Base-by-base conservation (phyloP, 35 echinoderm and acorn worm species). In the Anneissia japonica region DNA sequence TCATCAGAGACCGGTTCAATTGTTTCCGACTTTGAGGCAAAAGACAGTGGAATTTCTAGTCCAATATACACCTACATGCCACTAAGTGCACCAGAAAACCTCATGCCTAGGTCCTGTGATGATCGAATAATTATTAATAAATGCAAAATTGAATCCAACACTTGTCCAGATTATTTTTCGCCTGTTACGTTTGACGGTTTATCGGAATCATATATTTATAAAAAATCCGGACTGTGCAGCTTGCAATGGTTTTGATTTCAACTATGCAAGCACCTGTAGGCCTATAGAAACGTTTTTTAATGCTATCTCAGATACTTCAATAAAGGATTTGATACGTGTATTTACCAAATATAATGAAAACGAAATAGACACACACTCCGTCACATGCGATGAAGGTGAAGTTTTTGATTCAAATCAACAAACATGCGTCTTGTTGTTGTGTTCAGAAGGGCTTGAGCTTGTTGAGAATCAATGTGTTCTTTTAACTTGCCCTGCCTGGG, bases 331-430 rank as follows among this genome's bases (percentile, higher is more conserved):
- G 19, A 41, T 39, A 32, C 12, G 30, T 19, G 55, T 30, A 35
- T 32, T 43, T 10, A 13, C 19, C 6, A 64, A 78, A 14, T 37
- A n/a, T n/a, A n/a, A n/a, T n/a, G n/a, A n/a, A n/a, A n/a, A n/a
- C n/a, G n/a, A n/a, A n/a, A n/a, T n/a, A n/a, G n/a, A n/a, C n/a
- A n/a, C n/a, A n/a, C n/a, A n/a, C n/a, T n/a, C n/a, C n/a, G n/a
- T n/a, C n/a, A n/a, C 46, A 13, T 75, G 56, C 46, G 76, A 76
- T 0, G 74, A 46, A 40, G 85, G 85, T 19, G 37, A 89, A 77
- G 37, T 89, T 5, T 89, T 82, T 33, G 87, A 89, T 46, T 56
- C 80, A 9, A 83, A 83, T 89, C 73, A 75, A 31, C 12, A 83
- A 3, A 45, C 4, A 0, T 89, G 87, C 37, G 35, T 64, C 28